These are phyloP conservation scores for Dryadula phaetusa DNA, from an alignment of 2,888 invertebrate species.

Conservation along the genomic window DNA sequence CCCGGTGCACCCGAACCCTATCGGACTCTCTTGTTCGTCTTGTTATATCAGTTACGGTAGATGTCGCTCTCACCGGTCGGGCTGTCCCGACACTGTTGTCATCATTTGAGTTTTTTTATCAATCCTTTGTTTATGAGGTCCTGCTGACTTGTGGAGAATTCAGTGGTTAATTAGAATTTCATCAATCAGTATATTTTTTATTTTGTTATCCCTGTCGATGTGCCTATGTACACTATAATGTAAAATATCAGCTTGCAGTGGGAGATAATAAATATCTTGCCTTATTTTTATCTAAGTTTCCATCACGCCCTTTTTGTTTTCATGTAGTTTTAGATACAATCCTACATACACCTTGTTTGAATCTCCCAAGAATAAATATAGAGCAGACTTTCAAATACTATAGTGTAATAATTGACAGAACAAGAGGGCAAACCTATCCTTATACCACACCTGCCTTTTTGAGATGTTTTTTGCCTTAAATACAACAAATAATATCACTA, in stretches of 20 bases:
- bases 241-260: constrained; percentile 76
- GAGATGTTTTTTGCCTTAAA: neutral
- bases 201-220: constrained; percentile 81
- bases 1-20: constrained; percentile 71
- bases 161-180: constrained; percentile 82
- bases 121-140: constrained; percentile 83
- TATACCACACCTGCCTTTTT: constrained; percentile 27
- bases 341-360: constrained; percentile 24
- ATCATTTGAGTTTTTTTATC: constrained; percentile 68
- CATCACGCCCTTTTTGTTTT: constrained; percentile 61
- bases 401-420: constrained; percentile 54
- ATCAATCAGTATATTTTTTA: constrained; percentile 82
- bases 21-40: constrained; percentile 70
- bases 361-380: constrained; percentile 48
- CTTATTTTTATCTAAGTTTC: constrained; percentile 76
- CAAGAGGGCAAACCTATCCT: constrained; percentile 65
- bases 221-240: constrained; percentile 78
- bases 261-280: constrained; percentile 82
- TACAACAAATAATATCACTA: neutral
- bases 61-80: constrained; percentile 57
- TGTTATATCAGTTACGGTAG: constrained; percentile 52
- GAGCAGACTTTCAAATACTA: constrained; percentile 29
- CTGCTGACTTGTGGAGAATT: constrained; percentile 80
- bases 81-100: constrained; percentile 53
- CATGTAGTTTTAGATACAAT: constrained; percentile 36